Percentiles rank a stretch among this genome's conserved stretches.
Evolutionary conservation across 1,140 invertebrate species (phyloP).

Genomic region (Nylanderia fulva): DNA sequence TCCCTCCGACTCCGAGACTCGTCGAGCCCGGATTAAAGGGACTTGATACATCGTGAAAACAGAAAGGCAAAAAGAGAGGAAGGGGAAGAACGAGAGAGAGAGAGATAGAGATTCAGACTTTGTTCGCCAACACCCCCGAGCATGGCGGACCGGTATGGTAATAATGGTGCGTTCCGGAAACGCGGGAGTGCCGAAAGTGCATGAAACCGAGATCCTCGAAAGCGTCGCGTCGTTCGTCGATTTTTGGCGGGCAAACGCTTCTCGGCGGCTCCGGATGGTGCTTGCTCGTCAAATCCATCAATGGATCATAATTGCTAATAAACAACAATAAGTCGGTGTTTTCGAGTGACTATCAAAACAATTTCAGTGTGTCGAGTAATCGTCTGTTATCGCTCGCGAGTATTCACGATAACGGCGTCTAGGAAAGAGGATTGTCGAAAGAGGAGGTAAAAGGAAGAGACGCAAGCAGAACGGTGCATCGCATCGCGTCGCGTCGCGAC

Average conservation of each 20-base stretch:
- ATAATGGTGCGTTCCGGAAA: constrained; percentile 35
- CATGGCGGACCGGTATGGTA: constrained; percentile 64
- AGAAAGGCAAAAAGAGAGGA: background rate
- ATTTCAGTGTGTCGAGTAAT: too few species aligned
- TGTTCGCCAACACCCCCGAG: constrained; percentile 66
- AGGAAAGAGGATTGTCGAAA: too few species aligned
- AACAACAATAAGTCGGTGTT: background rate
- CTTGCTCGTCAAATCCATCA: constrained; percentile 17
- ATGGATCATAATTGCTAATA: background rate
- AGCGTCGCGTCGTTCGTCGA: constrained; percentile 13
- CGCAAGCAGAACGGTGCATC: too few species aligned
- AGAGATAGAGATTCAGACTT: constrained; percentile 4
- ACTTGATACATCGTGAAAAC: constrained; percentile 48
- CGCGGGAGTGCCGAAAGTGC: constrained; percentile 33
- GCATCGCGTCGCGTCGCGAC: too few species aligned
- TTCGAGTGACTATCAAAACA: background rate
- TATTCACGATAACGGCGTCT: too few species aligned
- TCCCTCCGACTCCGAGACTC: background rate
- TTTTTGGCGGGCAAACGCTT: constrained; percentile 81
- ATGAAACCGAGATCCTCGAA: constrained; percentile 14
- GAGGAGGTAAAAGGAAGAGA: too few species aligned
- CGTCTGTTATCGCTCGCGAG: too few species aligned
- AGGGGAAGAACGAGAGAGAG: background rate
- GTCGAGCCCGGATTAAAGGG: constrained; percentile 70
- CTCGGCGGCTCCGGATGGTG: background rate